Evolutionary conservation across 2,888 invertebrate species (phyloP), one percentile per base, ranked within the genome.

Genomic region (Ophioninae sp.): DNA sequence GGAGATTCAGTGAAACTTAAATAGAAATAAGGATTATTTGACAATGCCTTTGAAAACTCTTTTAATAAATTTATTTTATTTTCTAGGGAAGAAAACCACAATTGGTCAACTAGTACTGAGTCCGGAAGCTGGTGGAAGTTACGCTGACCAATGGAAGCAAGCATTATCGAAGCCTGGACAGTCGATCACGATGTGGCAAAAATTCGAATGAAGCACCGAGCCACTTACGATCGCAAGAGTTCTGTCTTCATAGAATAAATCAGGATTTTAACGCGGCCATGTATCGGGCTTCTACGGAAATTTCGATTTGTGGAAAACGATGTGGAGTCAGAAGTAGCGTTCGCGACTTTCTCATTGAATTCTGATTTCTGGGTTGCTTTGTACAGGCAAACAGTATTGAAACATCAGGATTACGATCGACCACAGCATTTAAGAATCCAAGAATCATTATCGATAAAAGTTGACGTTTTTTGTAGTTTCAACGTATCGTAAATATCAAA

Each of bases 61-160:
- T 50, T 50, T 50, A 50, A 17, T 30, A 30, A 30, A 30, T 30
- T 30, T n/a, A n/a, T n/a, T 30, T 30, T 30, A 2, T 50, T 50
- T 90, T 91, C 72, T 79, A 93, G 93, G 93, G 7, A 96, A 96
- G 89, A 96, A 96, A 90, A 94, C 94, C 85, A 94, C 95, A 78
- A 93, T 96, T 17, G 96, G 96, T 0, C 95, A 95, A 90, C 95
- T 95, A 41, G 94, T 94, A 65, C 94, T 96, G 85, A 95, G 95
- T 74, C 94, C 95, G 85, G 94, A 95, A 83, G 95, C 90, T 37
- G 91, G 89, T 62, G 93, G 95, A 39, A 89, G 93, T 0, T 94
- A 94, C 82, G 91, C 94, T 0, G 95, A 95, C 72, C 94, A 95
- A 85, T 96, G 95, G 95, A 94, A 94, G 79, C 95, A 95, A 88